phyloP scores from a whole-genome alignment of 1,140 invertebrate species.

The Neodiprion lecontei region DNA sequence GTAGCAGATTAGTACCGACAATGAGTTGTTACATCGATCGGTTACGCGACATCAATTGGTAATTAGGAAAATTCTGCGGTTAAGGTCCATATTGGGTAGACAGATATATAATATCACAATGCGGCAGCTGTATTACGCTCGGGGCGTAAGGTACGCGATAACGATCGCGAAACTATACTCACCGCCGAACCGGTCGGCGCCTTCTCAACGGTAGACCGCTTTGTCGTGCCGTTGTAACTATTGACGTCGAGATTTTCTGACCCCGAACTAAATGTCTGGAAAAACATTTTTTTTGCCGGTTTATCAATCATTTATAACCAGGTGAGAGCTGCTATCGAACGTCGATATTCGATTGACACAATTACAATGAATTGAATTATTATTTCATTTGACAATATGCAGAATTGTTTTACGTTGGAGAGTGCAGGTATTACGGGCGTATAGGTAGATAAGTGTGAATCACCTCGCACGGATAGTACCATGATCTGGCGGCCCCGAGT shows the following conservation, averaged over 20 bases:
- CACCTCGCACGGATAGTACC: slow-evolving; percentile 34
- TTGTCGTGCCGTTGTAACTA: slow-evolving; percentile 30
- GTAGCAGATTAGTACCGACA: neutral
- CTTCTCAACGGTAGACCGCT: slow-evolving; percentile 36
- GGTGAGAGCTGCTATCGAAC: too few relatives aligned
- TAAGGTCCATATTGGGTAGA: too few relatives aligned
- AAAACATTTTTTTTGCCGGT: neutral
- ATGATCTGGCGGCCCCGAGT: slow-evolving; percentile 32
- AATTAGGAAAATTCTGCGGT: too few relatives aligned
- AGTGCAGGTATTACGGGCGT: neutral
- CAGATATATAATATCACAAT: too few relatives aligned
- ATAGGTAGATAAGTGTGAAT: neutral
- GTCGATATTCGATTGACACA: too few relatives aligned
- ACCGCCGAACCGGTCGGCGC: slow-evolving; percentile 31
- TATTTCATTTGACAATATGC: too few relatives aligned
- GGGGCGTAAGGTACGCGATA: too few relatives aligned
- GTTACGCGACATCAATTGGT: neutral
- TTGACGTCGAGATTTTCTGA: slow-evolving; percentile 18
- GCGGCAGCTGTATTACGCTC: too few relatives aligned
- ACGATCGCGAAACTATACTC: neutral
- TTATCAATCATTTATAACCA: neutral
- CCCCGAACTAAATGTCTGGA: slow-evolving; percentile 2
- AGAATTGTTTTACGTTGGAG: too few relatives aligned
- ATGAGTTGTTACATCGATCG: neutral
- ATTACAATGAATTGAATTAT: too few relatives aligned